A percentile compares a stretch with the other conserved stretches of the same genome.
Conservation (phyloP, 2,888 invertebrate genomes). For the Diadegma fenestrale region DNA sequence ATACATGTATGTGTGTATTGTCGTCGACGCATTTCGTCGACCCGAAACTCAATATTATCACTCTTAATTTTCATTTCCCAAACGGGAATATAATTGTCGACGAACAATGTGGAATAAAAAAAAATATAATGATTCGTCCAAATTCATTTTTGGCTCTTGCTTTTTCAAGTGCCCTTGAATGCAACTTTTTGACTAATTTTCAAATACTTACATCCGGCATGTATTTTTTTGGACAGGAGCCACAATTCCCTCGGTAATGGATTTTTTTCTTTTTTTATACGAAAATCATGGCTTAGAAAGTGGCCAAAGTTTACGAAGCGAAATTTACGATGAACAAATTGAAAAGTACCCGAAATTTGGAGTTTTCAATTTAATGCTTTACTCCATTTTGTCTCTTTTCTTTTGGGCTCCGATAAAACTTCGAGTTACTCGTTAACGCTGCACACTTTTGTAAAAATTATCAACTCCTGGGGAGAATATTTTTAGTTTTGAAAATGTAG, state of each 20-base stretch:
- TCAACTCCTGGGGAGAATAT: conserved; percentile 29
- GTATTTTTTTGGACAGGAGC: neutral
- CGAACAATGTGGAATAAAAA: neutral
- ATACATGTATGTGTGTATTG: conserved; percentile 18
- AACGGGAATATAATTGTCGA: neutral
- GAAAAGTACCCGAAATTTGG: neutral
- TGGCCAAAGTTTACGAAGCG: neutral
- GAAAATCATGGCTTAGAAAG: neutral
- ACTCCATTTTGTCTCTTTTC: neutral
- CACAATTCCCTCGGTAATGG: neutral
- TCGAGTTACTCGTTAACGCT: neutral
- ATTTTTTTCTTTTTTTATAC: neutral
- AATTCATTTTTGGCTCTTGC: neutral
- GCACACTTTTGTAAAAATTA: conserved; percentile 2
- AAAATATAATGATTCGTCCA: neutral
- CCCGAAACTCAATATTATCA: conserved; percentile 29
- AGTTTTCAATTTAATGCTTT: neutral
- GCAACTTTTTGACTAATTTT: too few species aligned
- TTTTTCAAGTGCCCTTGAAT: too few species aligned
- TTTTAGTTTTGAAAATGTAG: conserved; percentile 59
- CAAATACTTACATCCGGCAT: neutral
- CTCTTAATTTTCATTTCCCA: neutral
- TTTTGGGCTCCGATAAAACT: neutral
- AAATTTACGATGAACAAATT: neutral
- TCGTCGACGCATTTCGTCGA: conserved; percentile 35